These are phyloP conservation scores for Planococcus citri DNA, from an alignment of 1,140 invertebrate species.

Conservation along the genomic window DNA sequence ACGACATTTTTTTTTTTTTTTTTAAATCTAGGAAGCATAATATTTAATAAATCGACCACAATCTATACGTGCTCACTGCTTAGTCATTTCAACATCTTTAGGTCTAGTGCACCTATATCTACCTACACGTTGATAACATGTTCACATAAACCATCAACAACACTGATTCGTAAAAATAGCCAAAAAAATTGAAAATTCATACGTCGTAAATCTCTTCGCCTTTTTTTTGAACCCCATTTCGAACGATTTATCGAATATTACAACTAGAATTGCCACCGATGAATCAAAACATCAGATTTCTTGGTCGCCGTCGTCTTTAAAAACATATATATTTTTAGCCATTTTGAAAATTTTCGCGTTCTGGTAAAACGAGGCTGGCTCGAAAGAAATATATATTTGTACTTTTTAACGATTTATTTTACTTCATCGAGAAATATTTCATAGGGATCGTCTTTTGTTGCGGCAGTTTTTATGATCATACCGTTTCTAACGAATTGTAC, in stretches of 20 bases:
- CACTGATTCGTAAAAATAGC: not conserved
- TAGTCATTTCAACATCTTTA: too few species aligned
- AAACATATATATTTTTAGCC: not conserved
- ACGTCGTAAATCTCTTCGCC: not conserved
- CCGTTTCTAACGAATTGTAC: conserved; percentile 2
- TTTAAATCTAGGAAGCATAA: too few species aligned
- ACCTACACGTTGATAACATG: not conserved
- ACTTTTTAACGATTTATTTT: conserved; percentile 4
- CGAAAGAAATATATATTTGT: not conserved
- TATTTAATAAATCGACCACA: too few species aligned
- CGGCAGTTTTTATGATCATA: not conserved
- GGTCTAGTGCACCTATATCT: too few species aligned
- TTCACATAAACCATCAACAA: not conserved
- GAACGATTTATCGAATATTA: not conserved
- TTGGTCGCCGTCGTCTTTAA: not conserved
- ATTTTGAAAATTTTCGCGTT: not conserved
- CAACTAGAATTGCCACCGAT: not conserved
- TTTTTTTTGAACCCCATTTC: not conserved
- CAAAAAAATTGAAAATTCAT: not conserved
- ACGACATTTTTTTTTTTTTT: too few species aligned
- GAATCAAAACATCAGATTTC: not conserved
- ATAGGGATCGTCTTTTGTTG: not conserved
- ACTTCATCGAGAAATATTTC: not conserved
- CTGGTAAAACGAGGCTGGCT: not conserved
- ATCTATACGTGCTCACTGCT: too few species aligned